Evolutionary conservation across 1,140 invertebrate species (phyloP).

Genomic region (Drosophila baimaii): DNA sequence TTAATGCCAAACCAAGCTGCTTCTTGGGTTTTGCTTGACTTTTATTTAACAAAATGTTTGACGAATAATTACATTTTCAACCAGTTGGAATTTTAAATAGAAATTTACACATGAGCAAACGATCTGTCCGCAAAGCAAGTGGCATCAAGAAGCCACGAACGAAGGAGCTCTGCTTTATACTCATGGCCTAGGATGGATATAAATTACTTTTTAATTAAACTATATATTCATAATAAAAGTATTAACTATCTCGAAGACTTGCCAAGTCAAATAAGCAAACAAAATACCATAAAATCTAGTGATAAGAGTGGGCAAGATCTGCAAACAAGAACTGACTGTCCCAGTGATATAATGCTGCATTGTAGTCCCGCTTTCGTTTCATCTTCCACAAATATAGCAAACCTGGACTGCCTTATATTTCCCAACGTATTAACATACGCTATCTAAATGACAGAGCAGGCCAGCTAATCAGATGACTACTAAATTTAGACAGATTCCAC

Average conservation of each 20-base stretch:
- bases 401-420: conserved; percentile 16
- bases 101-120: too few species aligned
- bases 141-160: too few species aligned
- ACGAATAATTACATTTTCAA: background rate
- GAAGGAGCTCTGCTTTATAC: too few species aligned
- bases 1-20: conserved; percentile 2
- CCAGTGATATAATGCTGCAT: conserved; percentile 44
- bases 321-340: conserved; percentile 21
- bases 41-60: background rate
- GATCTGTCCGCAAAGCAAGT: too few species aligned
- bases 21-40: background rate
- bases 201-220: too few species aligned
- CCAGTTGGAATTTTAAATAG: background rate
- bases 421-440: conserved; percentile 9
- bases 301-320: conserved; percentile 41
- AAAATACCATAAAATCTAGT: background rate
- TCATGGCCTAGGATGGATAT: too few species aligned
- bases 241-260: too few species aligned
- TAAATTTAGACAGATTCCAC: conserved; percentile 68
- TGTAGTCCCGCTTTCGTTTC: conserved; percentile 11
- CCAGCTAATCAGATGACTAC: conserved; percentile 58
- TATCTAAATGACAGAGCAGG: conserved; percentile 43
- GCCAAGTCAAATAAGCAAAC: conserved; percentile 3
- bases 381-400: conserved; percentile 1
- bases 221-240: too few species aligned